Evolutionary conservation across 2,888 invertebrate genomes (phyloP), one percentile per base, ranked within the genome.

Genomic region (Ametastegia equiseti): DNA sequence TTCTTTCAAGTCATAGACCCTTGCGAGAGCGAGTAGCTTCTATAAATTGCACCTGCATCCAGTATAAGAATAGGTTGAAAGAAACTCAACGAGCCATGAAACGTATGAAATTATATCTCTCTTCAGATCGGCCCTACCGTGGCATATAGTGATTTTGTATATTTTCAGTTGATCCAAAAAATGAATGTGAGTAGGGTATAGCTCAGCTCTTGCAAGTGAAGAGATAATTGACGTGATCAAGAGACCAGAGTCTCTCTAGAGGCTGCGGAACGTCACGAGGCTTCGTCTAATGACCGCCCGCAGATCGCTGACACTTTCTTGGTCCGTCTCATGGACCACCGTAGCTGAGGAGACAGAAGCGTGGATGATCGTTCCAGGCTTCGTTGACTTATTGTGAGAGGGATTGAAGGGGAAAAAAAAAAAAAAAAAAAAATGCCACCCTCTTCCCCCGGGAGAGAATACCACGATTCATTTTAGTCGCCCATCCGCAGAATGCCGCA

Each of bases 271-370:
- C 33, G 33, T 30, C 33, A 54, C 54, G 23, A 54, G 19, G 23
- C 11, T 23, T 54, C 4, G 54, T 54, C 11, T 67, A 67, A 67
- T 67, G 33, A 67, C 65, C 65, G 65, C 65, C 65, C 65, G 65
- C 36, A 65, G 33, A 65, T 65, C 36, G n/a, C 39, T 67, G 65
- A 67, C 65, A 67, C 65, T 67, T 19, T 60, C 60, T 60, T 67
- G 65, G 7, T 39, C 36, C n/a, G n/a, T 23, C 39, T 67, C 9
- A 19, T 39, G 65, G 65, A 67, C 65, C 65, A 67, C 65, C 65
- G 65, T n/a, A 67, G 65, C 36, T 39, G 65, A 9, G 6, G 15
- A 33, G 30, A 63, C 63, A 33, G n/a, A 33, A 33, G 33, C 39
- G n/a, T 67, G 39, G 5, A 39, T n/a, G 65, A 19, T 67, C 15